A percentile compares a stretch with the other conserved stretches of the same genome.
Conservation (phyloP, 2,797 vertebrate species). For the Sebastes itinus region DNA sequence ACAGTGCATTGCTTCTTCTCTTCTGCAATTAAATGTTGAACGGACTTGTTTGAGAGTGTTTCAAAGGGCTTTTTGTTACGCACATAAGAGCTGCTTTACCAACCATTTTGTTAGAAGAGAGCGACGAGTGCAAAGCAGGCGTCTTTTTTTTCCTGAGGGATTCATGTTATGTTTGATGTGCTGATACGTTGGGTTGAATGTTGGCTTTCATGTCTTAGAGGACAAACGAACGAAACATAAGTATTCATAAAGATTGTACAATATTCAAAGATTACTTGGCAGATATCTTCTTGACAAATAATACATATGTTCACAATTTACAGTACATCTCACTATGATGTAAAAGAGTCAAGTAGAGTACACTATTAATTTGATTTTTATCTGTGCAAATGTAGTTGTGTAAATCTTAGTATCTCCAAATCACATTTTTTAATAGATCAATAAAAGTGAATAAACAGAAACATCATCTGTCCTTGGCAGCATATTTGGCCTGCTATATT, state of each 20-base stretch:
- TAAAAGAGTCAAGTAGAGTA: background rate
- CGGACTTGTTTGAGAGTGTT: slow-evolving; percentile 7
- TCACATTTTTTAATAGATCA: background rate
- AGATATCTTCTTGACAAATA: background rate
- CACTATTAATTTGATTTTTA: background rate
- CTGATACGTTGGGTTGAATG: slow-evolving; percentile 33
- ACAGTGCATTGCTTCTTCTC: background rate
- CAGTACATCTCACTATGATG: background rate
- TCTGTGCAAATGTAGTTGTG: background rate
- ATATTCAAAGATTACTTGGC: background rate
- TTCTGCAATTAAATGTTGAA: slow-evolving; percentile 38
- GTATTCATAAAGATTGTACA: slow-evolving; percentile 11
- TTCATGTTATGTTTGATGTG: slow-evolving; percentile 46
- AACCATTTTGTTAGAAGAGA: slow-evolving; percentile 14
- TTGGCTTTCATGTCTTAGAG: slow-evolving; percentile 29
- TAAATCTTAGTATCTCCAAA: background rate
- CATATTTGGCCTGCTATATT: background rate
- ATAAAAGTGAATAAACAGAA: background rate
- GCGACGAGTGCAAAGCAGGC: background rate
- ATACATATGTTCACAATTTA: background rate
- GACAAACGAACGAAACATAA: slow-evolving; percentile 31
- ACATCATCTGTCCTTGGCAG: background rate
- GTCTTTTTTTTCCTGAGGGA: background rate
- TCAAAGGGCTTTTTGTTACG: slow-evolving; percentile 21
- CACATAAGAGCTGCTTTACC: slow-evolving; percentile 23